Evolutionary conservation across 2,113 vertebrate genomes (phyloP).

Genomic region (Sprattus sprattus): DNA sequence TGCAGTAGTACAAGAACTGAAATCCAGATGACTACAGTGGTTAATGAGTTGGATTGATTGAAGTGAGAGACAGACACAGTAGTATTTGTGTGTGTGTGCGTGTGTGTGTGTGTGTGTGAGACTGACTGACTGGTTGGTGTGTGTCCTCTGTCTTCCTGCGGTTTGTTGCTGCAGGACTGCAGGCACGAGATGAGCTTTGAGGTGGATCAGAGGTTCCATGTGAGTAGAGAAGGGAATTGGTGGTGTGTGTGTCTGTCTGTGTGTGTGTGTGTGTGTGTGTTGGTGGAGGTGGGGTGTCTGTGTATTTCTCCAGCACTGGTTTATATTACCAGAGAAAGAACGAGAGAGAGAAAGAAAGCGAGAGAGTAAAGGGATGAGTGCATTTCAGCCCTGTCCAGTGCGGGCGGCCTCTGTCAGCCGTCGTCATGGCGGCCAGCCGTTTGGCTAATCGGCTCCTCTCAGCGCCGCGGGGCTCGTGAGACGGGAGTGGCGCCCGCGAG

Average conservation of each 20-base stretch:
- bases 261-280: background rate
- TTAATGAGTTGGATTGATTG: background rate
- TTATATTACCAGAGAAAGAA: background rate
- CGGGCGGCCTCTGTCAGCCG: background rate
- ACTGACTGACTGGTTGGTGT: slow-evolving; percentile 20
- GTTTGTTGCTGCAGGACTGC: slow-evolving; percentile 86
- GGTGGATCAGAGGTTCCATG: slow-evolving; percentile 96
- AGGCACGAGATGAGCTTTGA: slow-evolving; percentile 97
- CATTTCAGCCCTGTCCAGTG: background rate
- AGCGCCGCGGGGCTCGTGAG: background rate
- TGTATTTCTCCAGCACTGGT: background rate
- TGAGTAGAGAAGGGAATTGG: slow-evolving; percentile 57
- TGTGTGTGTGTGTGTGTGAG: too few species aligned
- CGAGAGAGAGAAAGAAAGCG: background rate
- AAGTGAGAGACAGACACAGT: background rate
- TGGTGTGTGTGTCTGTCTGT: background rate
- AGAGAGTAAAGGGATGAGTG: background rate
- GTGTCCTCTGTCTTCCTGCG: slow-evolving; percentile 48
- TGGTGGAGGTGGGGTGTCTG: background rate
- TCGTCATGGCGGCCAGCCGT: background rate
- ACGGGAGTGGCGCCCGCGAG: background rate
- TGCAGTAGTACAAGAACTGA: background rate
- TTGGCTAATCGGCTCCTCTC: background rate
- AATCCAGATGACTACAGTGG: background rate
- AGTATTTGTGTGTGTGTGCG: background rate